Conservation (phyloP, 2,888 invertebrate species). For the Cheiracanthium punctorium region DNA sequence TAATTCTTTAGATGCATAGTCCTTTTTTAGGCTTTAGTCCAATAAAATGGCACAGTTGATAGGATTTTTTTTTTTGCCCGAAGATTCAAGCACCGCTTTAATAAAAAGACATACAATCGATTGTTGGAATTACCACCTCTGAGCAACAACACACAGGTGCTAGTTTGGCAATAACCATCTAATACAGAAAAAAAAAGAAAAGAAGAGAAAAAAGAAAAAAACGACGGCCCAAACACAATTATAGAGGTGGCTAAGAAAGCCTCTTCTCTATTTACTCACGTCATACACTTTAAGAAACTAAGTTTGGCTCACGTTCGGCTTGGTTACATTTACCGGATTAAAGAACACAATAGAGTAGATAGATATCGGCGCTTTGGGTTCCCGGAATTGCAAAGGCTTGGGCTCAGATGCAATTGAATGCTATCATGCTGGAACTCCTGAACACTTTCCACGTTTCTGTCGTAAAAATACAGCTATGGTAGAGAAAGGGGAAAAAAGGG, state of each 20-base stretch:
- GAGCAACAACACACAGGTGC: slow-evolving; percentile 49
- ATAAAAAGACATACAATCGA: slow-evolving; percentile 22
- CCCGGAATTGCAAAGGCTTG: slow-evolving; percentile 51
- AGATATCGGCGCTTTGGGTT: slow-evolving; percentile 69
- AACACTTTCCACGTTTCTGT: slow-evolving; percentile 66
- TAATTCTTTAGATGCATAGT: too few species aligned
- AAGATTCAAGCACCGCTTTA: not conserved
- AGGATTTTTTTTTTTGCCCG: slow-evolving; percentile 2
- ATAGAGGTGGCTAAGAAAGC: slow-evolving; percentile 64
- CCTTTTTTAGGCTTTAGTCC: not conserved
- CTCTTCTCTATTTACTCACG: slow-evolving; percentile 66
- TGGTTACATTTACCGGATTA: slow-evolving; percentile 70
- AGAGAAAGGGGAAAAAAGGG: slow-evolving; percentile 14
- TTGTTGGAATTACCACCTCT: slow-evolving; percentile 30
- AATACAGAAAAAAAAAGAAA: slow-evolving; percentile 11
- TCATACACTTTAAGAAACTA: slow-evolving; percentile 69
- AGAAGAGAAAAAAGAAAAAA: slow-evolving; percentile 36
- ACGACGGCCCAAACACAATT: slow-evolving; percentile 37
- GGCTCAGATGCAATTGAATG: slow-evolving; percentile 68
- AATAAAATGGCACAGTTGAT: not conserved
- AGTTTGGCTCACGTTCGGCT: slow-evolving; percentile 63
- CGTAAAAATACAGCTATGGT: slow-evolving; percentile 57
- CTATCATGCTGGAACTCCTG: slow-evolving; percentile 60
- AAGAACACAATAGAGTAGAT: slow-evolving; percentile 69
- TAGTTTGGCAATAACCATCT: slow-evolving; percentile 36